Evolutionary conservation across 2,888 invertebrate genomes (phyloP).

Genomic region (Pelosia muscerda): DNA sequence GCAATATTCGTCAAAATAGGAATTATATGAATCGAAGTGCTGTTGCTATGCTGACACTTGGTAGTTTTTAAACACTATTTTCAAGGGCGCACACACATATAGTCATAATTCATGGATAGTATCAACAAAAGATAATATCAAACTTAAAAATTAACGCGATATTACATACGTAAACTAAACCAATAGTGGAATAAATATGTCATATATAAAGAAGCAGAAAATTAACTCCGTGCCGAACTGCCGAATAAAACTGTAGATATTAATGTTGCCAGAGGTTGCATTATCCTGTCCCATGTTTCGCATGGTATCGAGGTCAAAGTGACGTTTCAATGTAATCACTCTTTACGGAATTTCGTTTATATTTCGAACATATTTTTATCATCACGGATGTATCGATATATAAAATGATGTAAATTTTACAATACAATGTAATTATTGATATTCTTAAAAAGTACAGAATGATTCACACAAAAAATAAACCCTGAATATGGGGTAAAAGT

Average conservation of each 20-base stretch:
- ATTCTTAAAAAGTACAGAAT: background rate
- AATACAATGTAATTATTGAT: background rate
- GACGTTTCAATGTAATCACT: background rate
- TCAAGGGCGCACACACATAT: constrained; percentile 80
- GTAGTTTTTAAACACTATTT: constrained; percentile 79
- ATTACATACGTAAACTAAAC: constrained; percentile 50
- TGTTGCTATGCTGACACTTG: constrained; percentile 85
- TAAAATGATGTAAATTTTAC: background rate
- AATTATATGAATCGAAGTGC: constrained; percentile 70
- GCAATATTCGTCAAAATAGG: constrained; percentile 67
- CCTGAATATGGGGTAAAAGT: background rate
- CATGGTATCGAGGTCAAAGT: background rate
- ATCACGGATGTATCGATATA: background rate
- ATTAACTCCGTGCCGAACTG: constrained; percentile 59
- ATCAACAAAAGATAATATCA: constrained; percentile 40
- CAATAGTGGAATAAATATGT: constrained; percentile 56
- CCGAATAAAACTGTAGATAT: constrained; percentile 53
- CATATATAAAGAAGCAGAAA: constrained; percentile 65
- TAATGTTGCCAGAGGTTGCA: constrained; percentile 22
- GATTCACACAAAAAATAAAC: background rate
- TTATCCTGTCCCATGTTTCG: background rate
- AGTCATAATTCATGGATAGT: constrained; percentile 55
- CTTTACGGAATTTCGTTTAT: background rate
- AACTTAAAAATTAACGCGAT: constrained; percentile 47
- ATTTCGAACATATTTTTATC: background rate